Evolutionary conservation across 1,140 invertebrate species (phyloP), one percentile per base, ranked within the genome.

Genomic region (Anadara kagoshimensis): DNA sequence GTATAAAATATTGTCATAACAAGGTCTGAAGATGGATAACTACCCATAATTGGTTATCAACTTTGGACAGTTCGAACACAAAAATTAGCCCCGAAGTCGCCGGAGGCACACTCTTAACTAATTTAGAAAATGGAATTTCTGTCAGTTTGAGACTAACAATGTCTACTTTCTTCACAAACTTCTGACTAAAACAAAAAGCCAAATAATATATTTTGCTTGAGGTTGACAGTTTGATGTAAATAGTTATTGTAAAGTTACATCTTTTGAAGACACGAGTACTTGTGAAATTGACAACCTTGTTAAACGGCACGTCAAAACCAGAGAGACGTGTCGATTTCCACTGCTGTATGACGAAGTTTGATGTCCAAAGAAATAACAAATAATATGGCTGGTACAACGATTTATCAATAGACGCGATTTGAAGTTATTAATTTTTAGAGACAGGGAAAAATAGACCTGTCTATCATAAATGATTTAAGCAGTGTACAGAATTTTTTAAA

Each of bases 111-210:
- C 57, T 41, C 29, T 12, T 41, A 41, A 29, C 57, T 41, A 59
- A 59, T 59, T 59, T 59, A 59, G 57, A 41, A 59, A 59, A 59
- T 59, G 57, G 43, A 59, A 29, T 29, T 29, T 41, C 43, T 59
- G 57, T 59, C 57, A 59, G 43, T 41, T n/a, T 29, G 57, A 29
- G n/a, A 41, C 36, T 59, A 59, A 59, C 36, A 59, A 59, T 59
- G 36, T 41, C 57, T 59, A 59, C 43, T 59, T 59, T 29, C 29
- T 41, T 59, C 29, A 59, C 29, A 59, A 59, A 59, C 29, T 41
- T 41, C 57, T 59, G 57, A 29, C 57, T 41, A 59, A 59, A 59
- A 59, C 57, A 59, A 59, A 59, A 59, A 24, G 57, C 29, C 57
- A 41, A 41, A 59, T 59, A 41, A 59, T 59, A 59, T 59, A 59